Evolutionary conservation across 2,113 vertebrate species (phyloP), one percentile per base, ranked within the genome.

Genomic region (Tragelaphus imberbis): DNA sequence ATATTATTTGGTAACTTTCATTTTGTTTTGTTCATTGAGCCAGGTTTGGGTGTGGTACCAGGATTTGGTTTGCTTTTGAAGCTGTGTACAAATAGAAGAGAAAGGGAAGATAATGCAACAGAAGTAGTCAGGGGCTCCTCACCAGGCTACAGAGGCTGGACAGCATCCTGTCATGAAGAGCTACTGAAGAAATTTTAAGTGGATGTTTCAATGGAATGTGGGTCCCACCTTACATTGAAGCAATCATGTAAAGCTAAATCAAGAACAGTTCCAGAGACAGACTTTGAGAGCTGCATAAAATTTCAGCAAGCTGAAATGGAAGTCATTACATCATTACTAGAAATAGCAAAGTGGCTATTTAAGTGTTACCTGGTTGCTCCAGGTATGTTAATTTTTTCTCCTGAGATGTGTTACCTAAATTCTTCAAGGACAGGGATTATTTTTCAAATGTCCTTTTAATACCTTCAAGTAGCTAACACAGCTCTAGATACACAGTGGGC

Each of bases 401-500:
- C 81, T 53, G 47, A 90, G 91, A 92, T 30, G 77, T 61, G 88
- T 89, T 84, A 89, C 56, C 44, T 88, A 85, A 90, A 92, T 94
- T 97, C 55, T 94, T 93, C 93, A 95, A 97, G 91, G 77, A 80
- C 11, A 87, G 56, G 44, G 55, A 81, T 91, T 93, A 90, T 92
- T 94, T 96, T 93, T 90, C 84, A 93, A 80, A 81, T 58, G 92
- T 95, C 33, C 59, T 97, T 91, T 87, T 47, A 95, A 95, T 33
- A 94, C 53, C 28, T 88, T 47, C 82, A 88, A 77, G 71, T 87
- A 92, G 82, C 36, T 86, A 84, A 95, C 49, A 86, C 23, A 95
- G 90, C 44, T 94, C 55, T 68, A 33, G 59, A 68, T 93, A 84
- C 58, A 94, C 75, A 93, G 56, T 90, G 71, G 56, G 14, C 59